A percentile compares a stretch with the other conserved stretches of the same genome.
These are phyloP conservation scores for Panurus biarmicus DNA, from an alignment of 2,113 vertebrate genomes.

Conservation along the genomic window DNA sequence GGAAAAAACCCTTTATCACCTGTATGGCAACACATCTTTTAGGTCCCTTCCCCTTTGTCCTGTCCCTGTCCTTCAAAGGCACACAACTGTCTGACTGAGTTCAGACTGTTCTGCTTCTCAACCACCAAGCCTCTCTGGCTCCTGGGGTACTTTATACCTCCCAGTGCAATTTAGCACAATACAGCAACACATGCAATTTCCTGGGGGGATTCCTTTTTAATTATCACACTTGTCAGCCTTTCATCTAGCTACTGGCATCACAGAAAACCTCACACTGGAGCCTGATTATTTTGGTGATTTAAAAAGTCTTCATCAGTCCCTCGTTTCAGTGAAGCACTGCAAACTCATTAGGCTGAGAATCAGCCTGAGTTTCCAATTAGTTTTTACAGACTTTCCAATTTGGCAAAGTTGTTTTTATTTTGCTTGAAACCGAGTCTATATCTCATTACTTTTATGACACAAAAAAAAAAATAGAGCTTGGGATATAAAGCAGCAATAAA, in stretches of 20 bases:
- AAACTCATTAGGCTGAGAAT: not conserved
- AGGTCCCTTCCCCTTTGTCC: not conserved
- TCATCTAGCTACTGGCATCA: not conserved
- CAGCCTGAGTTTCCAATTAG: not conserved
- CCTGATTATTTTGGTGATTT: not conserved
- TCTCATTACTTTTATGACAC: slow-evolving; percentile 9
- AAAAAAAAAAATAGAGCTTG: not conserved
- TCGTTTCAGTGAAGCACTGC: not conserved
- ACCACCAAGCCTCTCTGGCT: not conserved
- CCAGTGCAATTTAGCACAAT: not conserved
- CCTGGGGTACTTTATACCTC: not conserved
- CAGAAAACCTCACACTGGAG: not conserved
- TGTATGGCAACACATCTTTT: not conserved
- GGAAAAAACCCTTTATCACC: not conserved
- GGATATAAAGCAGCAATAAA: not conserved
- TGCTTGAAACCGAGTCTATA: slow-evolving; percentile 5
- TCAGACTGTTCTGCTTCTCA: not conserved
- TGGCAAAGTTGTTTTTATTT: slow-evolving; percentile 1
- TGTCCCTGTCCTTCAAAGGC: too few relatives aligned
- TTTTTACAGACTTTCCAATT: not conserved
- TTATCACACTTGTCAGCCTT: slow-evolving; percentile 11
- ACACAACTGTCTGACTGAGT: not conserved
- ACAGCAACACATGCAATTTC: not conserved
- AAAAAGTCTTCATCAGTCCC: not conserved
- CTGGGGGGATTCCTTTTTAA: not conserved